Conservation (phyloP, 2,888 invertebrate species). For the Eupelmus urozonus region DNA sequence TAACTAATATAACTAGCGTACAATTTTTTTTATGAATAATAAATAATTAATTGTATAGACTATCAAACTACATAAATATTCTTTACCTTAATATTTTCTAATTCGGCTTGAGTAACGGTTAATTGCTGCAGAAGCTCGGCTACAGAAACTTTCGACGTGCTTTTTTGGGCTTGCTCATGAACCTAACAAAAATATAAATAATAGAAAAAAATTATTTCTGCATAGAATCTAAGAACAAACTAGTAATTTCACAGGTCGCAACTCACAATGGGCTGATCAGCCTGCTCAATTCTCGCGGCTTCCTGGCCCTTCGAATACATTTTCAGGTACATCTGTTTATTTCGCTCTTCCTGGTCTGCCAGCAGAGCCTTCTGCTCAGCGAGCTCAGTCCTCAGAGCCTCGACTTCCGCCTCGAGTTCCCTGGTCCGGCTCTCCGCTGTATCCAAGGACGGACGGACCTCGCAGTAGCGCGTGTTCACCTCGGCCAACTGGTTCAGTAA, state of each 20-base stretch:
- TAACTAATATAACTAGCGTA: background rate
- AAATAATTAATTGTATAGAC: background rate
- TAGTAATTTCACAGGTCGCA: no score
- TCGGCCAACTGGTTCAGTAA: conserved; percentile 86
- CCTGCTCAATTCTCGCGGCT: conserved; percentile 85
- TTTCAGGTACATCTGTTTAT: conserved; percentile 87
- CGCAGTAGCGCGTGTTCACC: conserved; percentile 88
- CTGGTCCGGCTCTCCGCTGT: conserved; percentile 84
- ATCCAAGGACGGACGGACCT: conserved; percentile 86
- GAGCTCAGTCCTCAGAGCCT: conserved; percentile 84
- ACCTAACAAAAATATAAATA: conserved; percentile 22
- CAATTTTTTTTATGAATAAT: no score
- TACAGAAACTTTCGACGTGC: conserved; percentile 82
- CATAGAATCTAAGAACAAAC: background rate
- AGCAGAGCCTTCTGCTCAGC: conserved; percentile 83
- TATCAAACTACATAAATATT: background rate
- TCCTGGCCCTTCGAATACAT: conserved; percentile 91
- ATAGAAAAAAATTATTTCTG: conserved; percentile 9
- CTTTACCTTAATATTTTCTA: conserved; percentile 93
- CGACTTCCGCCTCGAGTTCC: conserved; percentile 85
- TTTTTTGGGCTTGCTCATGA: conserved; percentile 61
- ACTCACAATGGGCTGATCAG: conserved; percentile 82
- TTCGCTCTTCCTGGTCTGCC: conserved; percentile 85
- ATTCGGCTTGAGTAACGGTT: conserved; percentile 90
- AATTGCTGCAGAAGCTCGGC: conserved; percentile 90